These are phyloP conservation scores for Peromyscus maniculatus DNA, from an alignment of 2,113 vertebrate genomes.

Conservation along the genomic window DNA sequence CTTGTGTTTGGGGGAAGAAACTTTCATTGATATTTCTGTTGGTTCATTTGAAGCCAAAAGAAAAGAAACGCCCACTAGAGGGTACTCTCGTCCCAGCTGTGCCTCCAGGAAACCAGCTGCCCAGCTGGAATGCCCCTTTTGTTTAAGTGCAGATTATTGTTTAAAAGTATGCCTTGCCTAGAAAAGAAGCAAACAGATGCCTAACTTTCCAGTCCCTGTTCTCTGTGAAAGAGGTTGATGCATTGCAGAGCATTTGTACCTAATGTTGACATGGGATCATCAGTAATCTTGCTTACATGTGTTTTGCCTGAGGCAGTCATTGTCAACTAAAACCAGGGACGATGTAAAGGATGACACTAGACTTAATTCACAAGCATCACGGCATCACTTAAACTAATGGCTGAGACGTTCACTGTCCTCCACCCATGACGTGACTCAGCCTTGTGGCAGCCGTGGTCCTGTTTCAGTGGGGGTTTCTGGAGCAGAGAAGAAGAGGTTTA, in stretches of 20 bases:
- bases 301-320: slow-evolving; percentile 51
- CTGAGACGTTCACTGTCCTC: slow-evolving; percentile 36
- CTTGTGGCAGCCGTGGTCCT: slow-evolving; percentile 75
- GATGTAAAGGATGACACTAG: slow-evolving; percentile 43
- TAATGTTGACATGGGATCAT: background rate
- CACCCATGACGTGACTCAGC: slow-evolving; percentile 34
- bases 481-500: slow-evolving; percentile 52
- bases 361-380: slow-evolving; percentile 26
- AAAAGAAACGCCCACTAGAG: slow-evolving; percentile 79
- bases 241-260: background rate
- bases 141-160: background rate
- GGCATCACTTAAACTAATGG: slow-evolving; percentile 65
- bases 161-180: background rate
- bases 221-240: background rate
- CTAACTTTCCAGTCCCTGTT: background rate
- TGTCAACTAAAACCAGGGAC: slow-evolving; percentile 61
- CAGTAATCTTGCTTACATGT: slow-evolving; percentile 26
- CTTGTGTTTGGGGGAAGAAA: background rate
- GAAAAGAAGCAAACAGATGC: slow-evolving; percentile 47
- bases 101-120: background rate
- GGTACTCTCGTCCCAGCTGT: slow-evolving; percentile 62
- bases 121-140: background rate
- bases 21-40: background rate
- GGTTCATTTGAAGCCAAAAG: slow-evolving; percentile 24
- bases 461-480: slow-evolving; percentile 74